Conservation (phyloP, 2,113 vertebrate genomes). For the Cyphomyrus discorhynchus region DNA sequence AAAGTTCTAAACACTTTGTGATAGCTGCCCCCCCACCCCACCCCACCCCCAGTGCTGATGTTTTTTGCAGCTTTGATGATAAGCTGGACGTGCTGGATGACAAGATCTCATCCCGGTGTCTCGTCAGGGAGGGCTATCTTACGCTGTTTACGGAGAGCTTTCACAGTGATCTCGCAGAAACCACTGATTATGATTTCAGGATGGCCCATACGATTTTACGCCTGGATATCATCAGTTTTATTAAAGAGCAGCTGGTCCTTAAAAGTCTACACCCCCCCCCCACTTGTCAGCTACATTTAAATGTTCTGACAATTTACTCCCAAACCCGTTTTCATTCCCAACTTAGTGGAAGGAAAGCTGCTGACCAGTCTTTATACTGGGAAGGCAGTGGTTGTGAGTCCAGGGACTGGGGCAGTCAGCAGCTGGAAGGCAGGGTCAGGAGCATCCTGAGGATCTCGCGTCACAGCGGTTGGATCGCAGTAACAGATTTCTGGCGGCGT, state of each 20-base stretch:
- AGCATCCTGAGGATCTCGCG: neutral
- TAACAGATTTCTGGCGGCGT: neutral
- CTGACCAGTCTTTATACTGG: neutral
- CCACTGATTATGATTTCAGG: neutral
- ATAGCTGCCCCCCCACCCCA: neutral
- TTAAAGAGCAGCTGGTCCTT: neutral
- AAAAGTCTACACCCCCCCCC: neutral
- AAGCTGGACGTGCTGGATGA: neutral
- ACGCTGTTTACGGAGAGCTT: too few relatives aligned
- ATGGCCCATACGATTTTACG: neutral
- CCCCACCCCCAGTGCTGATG: neutral
- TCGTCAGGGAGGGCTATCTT: neutral
- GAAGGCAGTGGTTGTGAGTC: neutral
- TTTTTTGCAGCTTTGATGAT: neutral
- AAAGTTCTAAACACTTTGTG: neutral
- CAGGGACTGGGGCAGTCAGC: neutral
- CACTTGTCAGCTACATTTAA: neutral
- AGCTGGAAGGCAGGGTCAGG: neutral
- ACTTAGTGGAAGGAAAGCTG: neutral
- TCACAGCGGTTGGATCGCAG: neutral
- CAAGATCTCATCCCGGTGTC: neutral
- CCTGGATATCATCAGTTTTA: neutral
- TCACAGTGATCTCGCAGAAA: neutral
- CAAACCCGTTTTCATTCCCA: neutral
- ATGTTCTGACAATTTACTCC: neutral